phyloP scores from a whole-genome alignment of 1,140 invertebrate species.

The Sycophaga agraensis region DNA sequence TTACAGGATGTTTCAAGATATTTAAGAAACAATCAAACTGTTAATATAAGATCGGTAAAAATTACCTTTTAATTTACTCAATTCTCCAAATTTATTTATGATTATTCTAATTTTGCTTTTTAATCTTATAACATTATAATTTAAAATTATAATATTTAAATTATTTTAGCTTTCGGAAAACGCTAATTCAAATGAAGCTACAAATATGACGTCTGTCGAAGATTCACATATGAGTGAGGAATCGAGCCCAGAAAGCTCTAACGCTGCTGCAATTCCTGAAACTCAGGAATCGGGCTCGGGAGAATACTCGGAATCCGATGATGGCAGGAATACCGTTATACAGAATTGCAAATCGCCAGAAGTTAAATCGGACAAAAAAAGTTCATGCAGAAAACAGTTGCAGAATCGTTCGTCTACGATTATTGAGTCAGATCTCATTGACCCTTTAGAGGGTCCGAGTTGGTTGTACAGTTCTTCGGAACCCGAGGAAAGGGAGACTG shows the following conservation, averaged over 20 bases:
- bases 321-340: neutral
- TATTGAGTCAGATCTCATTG: constrained; percentile 31
- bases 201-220: neutral
- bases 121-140: neutral
- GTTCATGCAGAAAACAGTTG: neutral
- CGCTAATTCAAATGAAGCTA: constrained; percentile 4
- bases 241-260: neutral
- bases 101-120: too few relatives aligned
- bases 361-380: neutral
- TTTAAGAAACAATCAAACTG: constrained; percentile 45
- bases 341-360: too few relatives aligned
- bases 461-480: constrained; percentile 44
- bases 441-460: constrained; percentile 53
- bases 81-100: too few relatives aligned
- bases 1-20: constrained; percentile 49
- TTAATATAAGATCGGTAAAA: constrained; percentile 44
- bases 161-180: neutral
- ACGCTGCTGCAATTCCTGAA: constrained; percentile 6
- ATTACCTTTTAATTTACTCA: too few relatives aligned
- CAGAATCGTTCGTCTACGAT: neutral
- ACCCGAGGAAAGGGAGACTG: too few relatives aligned
- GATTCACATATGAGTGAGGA: constrained; percentile 8
- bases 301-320: neutral
- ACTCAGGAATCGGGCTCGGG: constrained; percentile 5
- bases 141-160: neutral